Evolutionary conservation across 1,140 invertebrate species (phyloP).

Genomic region (Bombus affinis): DNA sequence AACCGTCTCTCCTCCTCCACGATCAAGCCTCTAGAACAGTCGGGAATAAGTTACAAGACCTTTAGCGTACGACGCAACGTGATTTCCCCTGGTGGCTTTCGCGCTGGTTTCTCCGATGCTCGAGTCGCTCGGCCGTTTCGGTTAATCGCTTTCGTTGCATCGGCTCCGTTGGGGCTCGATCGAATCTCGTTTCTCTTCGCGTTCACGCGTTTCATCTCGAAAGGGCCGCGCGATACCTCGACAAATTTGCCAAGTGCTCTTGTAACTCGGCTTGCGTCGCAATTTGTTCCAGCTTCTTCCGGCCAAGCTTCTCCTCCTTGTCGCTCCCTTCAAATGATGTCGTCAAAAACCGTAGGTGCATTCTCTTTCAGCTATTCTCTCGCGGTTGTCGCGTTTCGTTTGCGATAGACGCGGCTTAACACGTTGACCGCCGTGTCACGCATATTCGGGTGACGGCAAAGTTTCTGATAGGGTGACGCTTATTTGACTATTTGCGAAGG

Average conservation of each 20-base stretch:
- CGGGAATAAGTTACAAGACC: constrained; percentile 65
- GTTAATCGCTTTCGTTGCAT: constrained; percentile 71
- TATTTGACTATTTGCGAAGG: no score
- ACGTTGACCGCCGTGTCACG: rapidly evolving
- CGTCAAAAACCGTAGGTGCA: no score
- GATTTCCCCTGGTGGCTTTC: constrained; percentile 76
- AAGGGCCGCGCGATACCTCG: background rate
- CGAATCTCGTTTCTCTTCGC: constrained; percentile 25
- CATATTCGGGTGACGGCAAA: no score
- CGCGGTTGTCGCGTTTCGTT: no score
- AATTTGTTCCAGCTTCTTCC: no score
- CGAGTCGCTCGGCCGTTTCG: constrained; percentile 4
- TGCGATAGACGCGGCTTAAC: no score
- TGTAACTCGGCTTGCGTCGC: background rate
- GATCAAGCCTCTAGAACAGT: constrained; percentile 57
- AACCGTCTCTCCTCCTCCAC: constrained; percentile 11
- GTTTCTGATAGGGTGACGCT: no score
- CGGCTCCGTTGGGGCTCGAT: no score
- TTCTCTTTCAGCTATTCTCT: no score
- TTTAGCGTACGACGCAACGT: constrained; percentile 65
- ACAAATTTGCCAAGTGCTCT: background rate
- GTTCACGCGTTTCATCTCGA: constrained; percentile 50
- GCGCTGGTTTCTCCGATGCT: constrained; percentile 33
- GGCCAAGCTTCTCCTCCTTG: rapidly evolving
- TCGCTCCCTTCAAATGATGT: no score